A percentile compares a stretch with the other conserved stretches of the same genome.
Evolutionary conservation across 2,113 vertebrate genomes (phyloP).

Genomic region (Eurystomus gularis): DNA sequence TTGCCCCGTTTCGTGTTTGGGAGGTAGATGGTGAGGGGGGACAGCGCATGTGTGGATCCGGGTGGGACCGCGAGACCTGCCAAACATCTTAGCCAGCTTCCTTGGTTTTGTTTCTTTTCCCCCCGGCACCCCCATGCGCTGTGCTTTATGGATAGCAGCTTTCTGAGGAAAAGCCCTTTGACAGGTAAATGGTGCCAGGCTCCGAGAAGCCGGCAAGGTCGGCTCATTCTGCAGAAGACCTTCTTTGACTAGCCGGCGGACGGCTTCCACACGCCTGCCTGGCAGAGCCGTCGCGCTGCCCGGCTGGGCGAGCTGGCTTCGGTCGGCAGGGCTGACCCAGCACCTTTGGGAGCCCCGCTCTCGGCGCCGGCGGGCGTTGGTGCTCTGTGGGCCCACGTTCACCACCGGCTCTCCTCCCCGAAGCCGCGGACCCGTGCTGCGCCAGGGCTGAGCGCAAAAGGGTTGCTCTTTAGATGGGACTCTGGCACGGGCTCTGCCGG

Average conservation of each 20-base stretch:
- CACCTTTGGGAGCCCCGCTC: neutral
- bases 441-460: neutral
- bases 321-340: rapidly evolving
- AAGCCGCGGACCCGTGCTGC: neutral
- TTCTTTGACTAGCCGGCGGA: too few relatives aligned
- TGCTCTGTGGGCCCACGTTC: neutral
- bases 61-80: neutral
- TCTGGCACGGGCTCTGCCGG: neutral
- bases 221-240: neutral
- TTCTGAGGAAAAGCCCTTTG: neutral
- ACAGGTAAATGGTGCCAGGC: neutral
- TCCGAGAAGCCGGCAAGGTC: neutral
- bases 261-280: rapidly evolving
- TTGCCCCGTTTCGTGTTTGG: neutral
- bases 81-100: neutral
- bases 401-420: neutral
- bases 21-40: neutral
- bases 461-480: neutral
- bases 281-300: neutral
- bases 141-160: rapidly evolving
- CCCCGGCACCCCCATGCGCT: rapidly evolving
- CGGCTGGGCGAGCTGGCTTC: neutral
- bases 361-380: neutral
- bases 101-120: neutral
- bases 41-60: rapidly evolving